Percentiles rank a stretch among this genome's conserved stretches.
Evolutionary conservation across 2,888 invertebrate species (phyloP).

Genomic region (Neocrepidodera transversa): DNA sequence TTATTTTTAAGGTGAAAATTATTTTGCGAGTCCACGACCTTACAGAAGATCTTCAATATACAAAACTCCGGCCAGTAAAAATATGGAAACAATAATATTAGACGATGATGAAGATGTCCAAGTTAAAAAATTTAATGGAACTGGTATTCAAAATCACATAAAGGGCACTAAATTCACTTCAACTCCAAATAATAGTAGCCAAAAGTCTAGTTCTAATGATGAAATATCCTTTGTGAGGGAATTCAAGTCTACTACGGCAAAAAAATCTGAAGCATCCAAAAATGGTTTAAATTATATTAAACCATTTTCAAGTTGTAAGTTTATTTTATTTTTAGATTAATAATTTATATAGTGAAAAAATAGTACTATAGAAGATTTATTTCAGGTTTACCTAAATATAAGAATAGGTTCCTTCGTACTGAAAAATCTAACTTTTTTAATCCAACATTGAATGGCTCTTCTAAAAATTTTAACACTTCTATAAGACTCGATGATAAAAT

Average conservation of each 20-base stretch:
- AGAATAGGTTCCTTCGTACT: constrained; percentile 10
- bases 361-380: neutral
- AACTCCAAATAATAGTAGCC: constrained; percentile 27
- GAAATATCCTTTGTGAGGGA: constrained; percentile 51
- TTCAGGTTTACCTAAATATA: constrained; percentile 7
- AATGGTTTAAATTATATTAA: constrained; percentile 22
- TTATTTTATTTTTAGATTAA: neutral
- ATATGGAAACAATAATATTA: constrained; percentile 38
- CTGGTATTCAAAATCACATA: constrained; percentile 1
- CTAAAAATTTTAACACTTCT: constrained; percentile 60
- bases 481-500: constrained; percentile 67
- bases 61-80: constrained; percentile 25
- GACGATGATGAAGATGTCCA: constrained; percentile 47
- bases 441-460: neutral
- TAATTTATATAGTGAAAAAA: neutral
- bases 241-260: constrained; percentile 44
- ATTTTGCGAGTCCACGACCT: constrained; percentile 18
- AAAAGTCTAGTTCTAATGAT: constrained; percentile 34
- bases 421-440: constrained; percentile 1
- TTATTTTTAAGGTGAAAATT: constrained; percentile 26
- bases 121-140: constrained; percentile 13
- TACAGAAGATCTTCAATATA: constrained; percentile 25
- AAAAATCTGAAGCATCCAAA: constrained; percentile 44
- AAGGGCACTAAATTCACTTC: constrained; percentile 33
- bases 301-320: constrained; percentile 17